A percentile compares a stretch with the other conserved stretches of the same genome.
phyloP scores from a whole-genome alignment of 2,113 vertebrate species.

The Agelaius phoeniceus region DNA sequence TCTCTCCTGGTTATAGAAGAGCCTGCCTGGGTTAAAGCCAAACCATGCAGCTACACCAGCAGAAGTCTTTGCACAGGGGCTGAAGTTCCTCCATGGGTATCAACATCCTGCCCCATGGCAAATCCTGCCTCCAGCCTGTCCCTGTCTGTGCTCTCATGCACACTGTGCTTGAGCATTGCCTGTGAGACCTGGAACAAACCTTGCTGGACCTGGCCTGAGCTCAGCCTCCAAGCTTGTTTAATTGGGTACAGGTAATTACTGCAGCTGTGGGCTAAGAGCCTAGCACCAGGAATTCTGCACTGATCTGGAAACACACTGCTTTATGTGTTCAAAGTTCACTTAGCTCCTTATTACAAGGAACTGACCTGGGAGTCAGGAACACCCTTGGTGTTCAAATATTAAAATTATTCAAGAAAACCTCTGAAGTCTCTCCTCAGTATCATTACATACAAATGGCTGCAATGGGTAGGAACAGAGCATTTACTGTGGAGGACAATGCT shows the following conservation, averaged over 20 bases:
- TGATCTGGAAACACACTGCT: neutral
- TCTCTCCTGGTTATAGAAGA: neutral
- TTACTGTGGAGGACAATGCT: neutral
- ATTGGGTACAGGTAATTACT: neutral
- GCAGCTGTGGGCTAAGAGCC: neutral
- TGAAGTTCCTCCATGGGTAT: neutral
- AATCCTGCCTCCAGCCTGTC: neutral
- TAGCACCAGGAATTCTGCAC: neutral
- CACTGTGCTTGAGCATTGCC: neutral
- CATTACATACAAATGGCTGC: neutral
- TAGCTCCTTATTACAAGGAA: neutral
- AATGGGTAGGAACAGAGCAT: neutral
- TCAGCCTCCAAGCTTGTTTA: neutral
- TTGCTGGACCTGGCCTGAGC: neutral
- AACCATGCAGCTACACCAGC: neutral
- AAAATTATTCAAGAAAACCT: neutral
- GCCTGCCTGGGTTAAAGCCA: neutral
- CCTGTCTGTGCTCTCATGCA: neutral
- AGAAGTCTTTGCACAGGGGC: neutral
- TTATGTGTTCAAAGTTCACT: neutral
- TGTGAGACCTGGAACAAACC: neutral
- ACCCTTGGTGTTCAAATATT: neutral
- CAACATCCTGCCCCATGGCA: neutral
- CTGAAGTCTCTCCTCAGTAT: neutral
- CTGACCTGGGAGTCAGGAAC: neutral